Evolutionary conservation across 1,140 invertebrate species (phyloP).

Genomic region (Lanistes nyassanus): DNA sequence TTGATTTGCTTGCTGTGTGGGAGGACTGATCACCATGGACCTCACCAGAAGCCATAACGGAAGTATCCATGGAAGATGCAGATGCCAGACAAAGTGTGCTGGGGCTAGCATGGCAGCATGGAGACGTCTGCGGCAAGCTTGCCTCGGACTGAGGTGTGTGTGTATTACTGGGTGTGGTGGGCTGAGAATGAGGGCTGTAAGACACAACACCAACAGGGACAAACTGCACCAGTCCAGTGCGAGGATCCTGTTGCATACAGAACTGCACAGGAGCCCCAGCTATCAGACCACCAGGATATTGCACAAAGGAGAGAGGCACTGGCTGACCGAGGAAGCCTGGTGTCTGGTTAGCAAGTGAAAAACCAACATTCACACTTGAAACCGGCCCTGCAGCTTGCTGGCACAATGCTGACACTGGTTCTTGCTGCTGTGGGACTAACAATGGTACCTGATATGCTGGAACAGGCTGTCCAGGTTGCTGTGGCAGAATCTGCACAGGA

Average conservation of each 20-base stretch:
- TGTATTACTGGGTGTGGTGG: conserved; percentile 8
- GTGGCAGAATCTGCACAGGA: neutral
- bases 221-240: conserved; percentile 56
- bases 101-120: too few relatives aligned
- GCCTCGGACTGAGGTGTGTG: conserved; percentile 2
- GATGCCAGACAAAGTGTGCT: too few relatives aligned
- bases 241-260: conserved; percentile 59
- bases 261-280: conserved; percentile 48
- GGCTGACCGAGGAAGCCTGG: conserved; percentile 40
- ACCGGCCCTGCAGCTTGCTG: neutral
- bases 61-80: too few relatives aligned
- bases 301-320: conserved; percentile 42
- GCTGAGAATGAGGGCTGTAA: neutral
- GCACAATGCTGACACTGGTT: neutral
- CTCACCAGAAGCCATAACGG: too few relatives aligned
- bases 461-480: neutral
- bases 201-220: conserved; percentile 49
- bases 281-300: conserved; percentile 37
- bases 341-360: conserved; percentile 11
- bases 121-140: too few relatives aligned
- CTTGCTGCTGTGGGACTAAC: neutral
- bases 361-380: neutral
- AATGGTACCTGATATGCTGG: neutral
- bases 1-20: neutral
- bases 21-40: neutral